Base-by-base conservation (phyloP, 37 sponge, comb jelly and placozoan genomes). In the Diacarnus erythraeanus region DNA sequence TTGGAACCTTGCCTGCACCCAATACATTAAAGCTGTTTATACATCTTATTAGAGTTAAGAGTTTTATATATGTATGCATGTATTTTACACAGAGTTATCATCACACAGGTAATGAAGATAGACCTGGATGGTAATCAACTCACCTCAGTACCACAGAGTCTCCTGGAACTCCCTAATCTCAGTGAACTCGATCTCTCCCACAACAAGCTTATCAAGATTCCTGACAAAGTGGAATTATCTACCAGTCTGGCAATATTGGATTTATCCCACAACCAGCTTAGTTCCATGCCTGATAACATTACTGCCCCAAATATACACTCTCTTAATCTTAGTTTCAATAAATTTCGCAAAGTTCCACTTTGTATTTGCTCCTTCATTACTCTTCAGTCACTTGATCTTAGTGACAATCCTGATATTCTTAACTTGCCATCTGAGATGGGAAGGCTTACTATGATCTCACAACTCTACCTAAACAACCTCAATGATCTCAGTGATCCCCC, bases 401-500 rank as follows among this genome's bases (percentile, higher is more conserved):
- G 83, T 76, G 59, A 81, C 37, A 92, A 92, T 64, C 73, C 69
- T 57, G 68, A 86, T 29, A 93, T 93, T 31, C 75, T 78, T 15
- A 64, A 64, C 17, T 80, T 93, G 17, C 90, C 90, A 39, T 68
- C 75, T 30, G 87, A 89, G 27, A 86, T 93, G 88, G 90, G 94
- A 12, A 47, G 89, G 41, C 81, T 93, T 4, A 64, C 10, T 23
- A 71, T 79, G 18, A 90, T 93, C n/a, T 41, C 0, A n/a, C 29
- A 74, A 0, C 84, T 93, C 18, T 47, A 64, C 15, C 69, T 85
- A 15, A 75, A 38, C 9, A 81, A 81, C 21, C 71, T 89, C 31
- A 86, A 86, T 23, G 82, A 93, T 44, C 82, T 93, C 75, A 84
- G 75, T 31, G 94, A 93, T 69, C 94, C 94, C 37, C 87, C 87